Conservation (phyloP, 2,113 vertebrate species). For the Pseudopipra pipra region DNA sequence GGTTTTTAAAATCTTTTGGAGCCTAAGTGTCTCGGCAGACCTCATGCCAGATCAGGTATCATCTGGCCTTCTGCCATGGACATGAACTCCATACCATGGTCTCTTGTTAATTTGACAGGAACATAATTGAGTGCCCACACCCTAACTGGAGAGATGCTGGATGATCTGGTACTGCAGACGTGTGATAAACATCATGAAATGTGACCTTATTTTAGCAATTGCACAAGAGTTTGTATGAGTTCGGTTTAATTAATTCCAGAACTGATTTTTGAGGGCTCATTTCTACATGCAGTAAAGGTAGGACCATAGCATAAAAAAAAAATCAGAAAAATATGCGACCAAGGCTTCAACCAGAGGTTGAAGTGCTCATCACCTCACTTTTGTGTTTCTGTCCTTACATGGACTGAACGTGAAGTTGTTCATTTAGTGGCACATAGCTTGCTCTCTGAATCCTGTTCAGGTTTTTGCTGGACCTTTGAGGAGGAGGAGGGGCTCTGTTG, state of each 20-base stretch:
- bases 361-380: not conserved
- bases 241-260: not conserved
- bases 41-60: conserved; percentile 53
- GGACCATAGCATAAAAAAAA: not conserved
- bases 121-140: conserved; percentile 55
- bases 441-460: not conserved
- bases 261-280: not conserved
- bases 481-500: not conserved
- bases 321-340: not conserved
- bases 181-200: conserved; percentile 50
- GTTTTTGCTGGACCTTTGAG: not conserved
- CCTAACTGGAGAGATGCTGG: conserved; percentile 36
- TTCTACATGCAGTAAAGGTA: not conserved
- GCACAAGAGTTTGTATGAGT: not conserved
- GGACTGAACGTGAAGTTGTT: not conserved
- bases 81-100: conserved; percentile 30
- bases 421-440: rapidly evolving
- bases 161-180: conserved; percentile 13
- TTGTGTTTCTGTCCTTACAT: rapidly evolving
- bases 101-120: conserved; percentile 64
- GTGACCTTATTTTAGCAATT: conserved; percentile 29
- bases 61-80: conserved; percentile 42
- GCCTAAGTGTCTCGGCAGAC: not conserved
- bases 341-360: not conserved
- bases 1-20: conserved; percentile 3